Evolutionary conservation across 2,113 vertebrate species (phyloP), one percentile per base, ranked within the genome.

Genomic region (Pleuronectes platessa): DNA sequence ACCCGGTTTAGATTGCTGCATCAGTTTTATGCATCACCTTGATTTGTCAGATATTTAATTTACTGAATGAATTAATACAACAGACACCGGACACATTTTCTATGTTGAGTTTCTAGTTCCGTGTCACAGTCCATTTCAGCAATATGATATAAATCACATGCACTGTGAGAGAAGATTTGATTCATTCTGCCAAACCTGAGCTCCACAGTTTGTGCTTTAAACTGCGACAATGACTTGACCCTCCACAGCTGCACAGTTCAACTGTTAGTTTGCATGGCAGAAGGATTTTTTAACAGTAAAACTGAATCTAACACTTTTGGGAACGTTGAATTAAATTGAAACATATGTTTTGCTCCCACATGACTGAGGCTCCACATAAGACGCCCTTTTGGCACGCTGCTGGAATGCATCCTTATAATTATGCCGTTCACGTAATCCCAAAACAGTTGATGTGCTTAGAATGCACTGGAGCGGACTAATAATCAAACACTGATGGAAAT

Each of bases 401-500:
- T 74, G 83, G 74, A 81, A 76, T 65, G 76, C 69, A 31, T 78
- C 64, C 77, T 56, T 55, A 53, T 88, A 82, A 76, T 74, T 67
- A 91, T 85, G 75, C 83, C 63, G 47, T 78, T 76, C 88, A 85
- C 83, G 47, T 75, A 82, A 84, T 85, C 78, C 73, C 55, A 73
- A 86, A 90, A 82, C 80, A 71, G 80, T 84, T 70, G 75, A 78
- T 74, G 80, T 86, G 87, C 54, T 90, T 81, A 73, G 84, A 78
- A 87, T 89, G 76, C 84, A 54, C 61, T 42, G 24, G 71, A 79
- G 82, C 75, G 61, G 76, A 63, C 86, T 78, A 83, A 90, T 86
- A 89, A 87, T 89, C 88, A 87, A 84, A 87, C 77, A 74, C 74
- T 78, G 82, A 86, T 88, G 71, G 84, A 89, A 86, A 89, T 82